Base-by-base conservation (phyloP, 1,140 invertebrate genomes). In the Lanistes nyassanus region DNA sequence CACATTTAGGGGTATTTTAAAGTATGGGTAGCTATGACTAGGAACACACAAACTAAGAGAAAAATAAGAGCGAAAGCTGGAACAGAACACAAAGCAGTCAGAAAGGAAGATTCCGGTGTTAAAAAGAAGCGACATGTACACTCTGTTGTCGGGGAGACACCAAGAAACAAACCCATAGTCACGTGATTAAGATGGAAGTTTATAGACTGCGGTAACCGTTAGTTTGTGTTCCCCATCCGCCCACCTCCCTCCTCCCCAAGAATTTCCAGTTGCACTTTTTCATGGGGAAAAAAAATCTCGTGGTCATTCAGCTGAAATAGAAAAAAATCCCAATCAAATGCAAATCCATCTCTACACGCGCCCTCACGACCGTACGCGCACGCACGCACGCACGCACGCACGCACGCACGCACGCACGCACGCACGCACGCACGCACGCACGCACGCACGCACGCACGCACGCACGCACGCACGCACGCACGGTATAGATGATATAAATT, bases 311-410 rank as follows among this genome's bases (percentile, higher is more conserved):
- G 13, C 11, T 55, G 13, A 55, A 55, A 55, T 16, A 11, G 21
- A 62, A 62, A 62, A 7, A 26, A 62, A 9, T 9, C 21, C 58
- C 21, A 62, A 9, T n/a, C 21, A 19, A 23, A 53, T 53, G 9
- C 13, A 19, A 26, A 62, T 29, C 21, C 13, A 62, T 29, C 21
- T 7, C 21, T 29, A 62, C 13, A 62, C 58, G 31, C 13, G 31
- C 58, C 21, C 58, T n/a, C 58, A 62, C 13, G 31, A 19, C 21
- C 58, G 31, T 29, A 26, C 58, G 31, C 58, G 26, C 58, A 62
- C 58, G 26, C 58, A 62, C 58, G 26, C 58, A 62, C 58, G 26
- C 58, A 62, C 58, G 58, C 58, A 62, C 58, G 26, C 58, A 62
- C 58, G 26, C 58, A 62, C 58, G 58, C 58, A 11, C 58, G 58